These are phyloP conservation scores for Ciona savignyi DNA, from an alignment of 23 tunicate species.

Conservation along the genomic window DNA sequence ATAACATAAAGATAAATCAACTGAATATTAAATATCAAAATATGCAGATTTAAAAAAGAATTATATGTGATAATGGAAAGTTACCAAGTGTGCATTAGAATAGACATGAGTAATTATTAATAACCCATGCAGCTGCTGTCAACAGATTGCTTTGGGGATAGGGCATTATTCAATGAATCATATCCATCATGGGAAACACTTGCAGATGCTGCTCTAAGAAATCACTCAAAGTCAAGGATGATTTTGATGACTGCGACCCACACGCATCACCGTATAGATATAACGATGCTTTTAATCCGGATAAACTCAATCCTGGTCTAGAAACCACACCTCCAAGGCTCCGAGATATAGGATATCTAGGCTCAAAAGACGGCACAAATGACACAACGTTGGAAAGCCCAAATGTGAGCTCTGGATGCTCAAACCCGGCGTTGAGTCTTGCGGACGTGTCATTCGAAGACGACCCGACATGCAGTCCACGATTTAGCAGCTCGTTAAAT, in stretches of 20 bases:
- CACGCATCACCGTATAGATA: not conserved
- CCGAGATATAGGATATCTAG: not conserved
- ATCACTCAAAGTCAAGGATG: not conserved
- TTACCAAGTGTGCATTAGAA: no score
- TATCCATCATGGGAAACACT: constrained; percentile 27
- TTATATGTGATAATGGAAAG: no score
- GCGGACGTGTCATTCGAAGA: not conserved
- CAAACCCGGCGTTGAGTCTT: not conserved
- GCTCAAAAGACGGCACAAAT: not conserved
- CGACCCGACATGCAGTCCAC: not conserved
- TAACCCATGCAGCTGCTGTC: no score
- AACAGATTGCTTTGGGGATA: no score
- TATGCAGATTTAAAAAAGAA: no score
- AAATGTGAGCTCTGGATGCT: not conserved
- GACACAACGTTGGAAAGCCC: not conserved
- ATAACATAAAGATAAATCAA: no score
- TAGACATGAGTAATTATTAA: no score
- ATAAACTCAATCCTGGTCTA: not conserved
- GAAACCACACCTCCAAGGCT: not conserved
- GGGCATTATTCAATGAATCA: not conserved
- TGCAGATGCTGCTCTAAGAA: constrained; percentile 21
- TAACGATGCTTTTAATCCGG: not conserved
- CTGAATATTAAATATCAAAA: no score
- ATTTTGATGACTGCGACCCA: not conserved
- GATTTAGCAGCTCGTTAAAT: not conserved